A percentile compares a stretch with the other conserved stretches of the same genome.
phyloP scores from a whole-genome alignment of 1,140 invertebrate species.

The Formica selysi region DNA sequence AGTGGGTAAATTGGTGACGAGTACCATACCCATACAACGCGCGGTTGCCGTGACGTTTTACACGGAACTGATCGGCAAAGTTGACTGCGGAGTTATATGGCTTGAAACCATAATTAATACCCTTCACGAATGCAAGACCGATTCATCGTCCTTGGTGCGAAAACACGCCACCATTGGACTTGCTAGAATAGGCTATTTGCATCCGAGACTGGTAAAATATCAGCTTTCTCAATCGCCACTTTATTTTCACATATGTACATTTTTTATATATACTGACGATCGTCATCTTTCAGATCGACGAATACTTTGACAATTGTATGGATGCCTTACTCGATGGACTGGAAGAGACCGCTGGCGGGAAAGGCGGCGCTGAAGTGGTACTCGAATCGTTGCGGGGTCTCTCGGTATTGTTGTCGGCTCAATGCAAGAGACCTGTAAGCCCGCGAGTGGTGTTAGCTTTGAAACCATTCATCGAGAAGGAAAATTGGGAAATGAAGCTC shows the following conservation, averaged over 20 bases:
- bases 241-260: neutral
- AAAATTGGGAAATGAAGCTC: slow-evolving; percentile 81
- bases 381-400: slow-evolving; percentile 82
- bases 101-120: slow-evolving; percentile 81
- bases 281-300: slow-evolving; percentile 76
- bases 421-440: slow-evolving; percentile 77
- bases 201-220: slow-evolving; percentile 74
- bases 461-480: slow-evolving; percentile 83
- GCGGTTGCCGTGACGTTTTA: slow-evolving; percentile 79
- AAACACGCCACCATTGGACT: slow-evolving; percentile 81
- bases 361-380: slow-evolving; percentile 79
- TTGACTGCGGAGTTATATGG: slow-evolving; percentile 78
- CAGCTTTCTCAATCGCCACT: neutral
- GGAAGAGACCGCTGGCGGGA: slow-evolving; percentile 77
- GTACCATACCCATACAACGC: slow-evolving; percentile 78
- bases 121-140: slow-evolving; percentile 80
- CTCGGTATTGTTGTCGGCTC: slow-evolving; percentile 77
- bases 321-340: slow-evolving; percentile 80
- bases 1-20: slow-evolving; percentile 77
- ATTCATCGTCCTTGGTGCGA: slow-evolving; percentile 81
- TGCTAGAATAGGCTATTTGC: slow-evolving; percentile 78
- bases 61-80: slow-evolving; percentile 78
- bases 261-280: neutral
- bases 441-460: slow-evolving; percentile 80
- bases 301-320: slow-evolving; percentile 82